phyloP scores from a whole-genome alignment of 1,140 invertebrate species.

The Xylocopa sonorina region DNA sequence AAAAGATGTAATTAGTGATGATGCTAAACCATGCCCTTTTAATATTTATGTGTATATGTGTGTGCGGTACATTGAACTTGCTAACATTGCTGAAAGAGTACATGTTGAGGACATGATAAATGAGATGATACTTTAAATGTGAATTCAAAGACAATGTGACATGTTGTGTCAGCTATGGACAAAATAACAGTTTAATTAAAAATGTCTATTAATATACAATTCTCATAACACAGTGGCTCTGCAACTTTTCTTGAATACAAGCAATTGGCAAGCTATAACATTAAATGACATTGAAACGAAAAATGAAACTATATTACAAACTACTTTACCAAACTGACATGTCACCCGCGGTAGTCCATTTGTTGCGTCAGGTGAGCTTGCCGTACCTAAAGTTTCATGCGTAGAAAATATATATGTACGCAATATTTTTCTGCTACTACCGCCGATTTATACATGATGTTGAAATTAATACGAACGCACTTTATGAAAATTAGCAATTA shows the following conservation, averaged over 20 bases:
- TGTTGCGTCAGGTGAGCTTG: conserved; percentile 69
- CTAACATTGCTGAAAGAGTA: conserved; percentile 34
- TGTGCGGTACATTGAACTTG: not conserved
- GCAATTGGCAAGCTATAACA: conserved; percentile 71
- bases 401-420: conserved; percentile 55
- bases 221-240: conserved; percentile 39
- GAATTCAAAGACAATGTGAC: conserved; percentile 8
- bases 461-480: not conserved
- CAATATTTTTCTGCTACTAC: conserved; percentile 23
- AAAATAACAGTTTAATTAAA: conserved; percentile 34
- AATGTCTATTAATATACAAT: conserved; percentile 36
- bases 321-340: conserved; percentile 81
- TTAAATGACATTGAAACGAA: conserved; percentile 58
- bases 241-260: conserved; percentile 63
- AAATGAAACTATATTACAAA: conserved; percentile 64
- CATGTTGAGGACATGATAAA: not conserved
- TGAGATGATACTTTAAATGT: conserved; percentile 1
- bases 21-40: conserved; percentile 20
- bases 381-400: conserved; percentile 76
- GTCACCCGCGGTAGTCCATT: conserved; percentile 73
- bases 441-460: not conserved
- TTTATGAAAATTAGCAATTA: not conserved
- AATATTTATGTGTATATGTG: conserved; percentile 19
- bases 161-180: not conserved
- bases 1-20: conserved; percentile 3